Conservation (phyloP, 2,797 vertebrate species). For the Rhincodon typus region DNA sequence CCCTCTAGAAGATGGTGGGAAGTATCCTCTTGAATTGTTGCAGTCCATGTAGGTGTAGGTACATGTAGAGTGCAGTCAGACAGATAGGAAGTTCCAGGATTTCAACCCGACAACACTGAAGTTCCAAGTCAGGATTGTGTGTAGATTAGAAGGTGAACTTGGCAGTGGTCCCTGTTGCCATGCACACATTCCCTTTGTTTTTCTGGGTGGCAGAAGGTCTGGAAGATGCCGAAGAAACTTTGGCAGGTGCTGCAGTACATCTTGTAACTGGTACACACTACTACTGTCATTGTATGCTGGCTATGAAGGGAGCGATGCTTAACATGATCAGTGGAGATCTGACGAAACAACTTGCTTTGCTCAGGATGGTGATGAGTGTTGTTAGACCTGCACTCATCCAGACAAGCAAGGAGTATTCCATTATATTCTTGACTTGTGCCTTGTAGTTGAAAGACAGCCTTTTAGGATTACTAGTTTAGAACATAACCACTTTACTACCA, state of each 20-base stretch:
- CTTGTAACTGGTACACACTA: background rate
- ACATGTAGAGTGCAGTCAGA: background rate
- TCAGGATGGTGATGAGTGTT: background rate
- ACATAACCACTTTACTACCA: background rate
- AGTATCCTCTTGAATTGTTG: background rate
- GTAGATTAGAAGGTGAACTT: background rate
- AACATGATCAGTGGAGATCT: background rate
- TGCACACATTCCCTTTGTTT: background rate
- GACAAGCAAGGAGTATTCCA: background rate
- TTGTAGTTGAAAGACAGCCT: background rate
- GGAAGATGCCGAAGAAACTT: background rate
- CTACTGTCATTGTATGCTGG: background rate
- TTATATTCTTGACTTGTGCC: background rate
- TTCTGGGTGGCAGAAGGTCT: background rate
- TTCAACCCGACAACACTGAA: background rate
- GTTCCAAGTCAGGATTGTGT: background rate
- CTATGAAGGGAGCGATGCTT: background rate
- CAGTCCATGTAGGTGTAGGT: background rate
- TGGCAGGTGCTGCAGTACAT: background rate
- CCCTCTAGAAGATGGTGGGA: background rate
- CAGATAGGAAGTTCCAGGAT: background rate
- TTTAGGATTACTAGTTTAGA: background rate
- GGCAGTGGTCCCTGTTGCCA: background rate
- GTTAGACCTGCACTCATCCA: background rate
- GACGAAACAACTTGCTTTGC: background rate